A percentile compares a stretch with the other conserved stretches of the same genome.
These are phyloP conservation scores for Sisor rabdophorus DNA, from an alignment of 2,113 vertebrate genomes.

Conservation along the genomic window DNA sequence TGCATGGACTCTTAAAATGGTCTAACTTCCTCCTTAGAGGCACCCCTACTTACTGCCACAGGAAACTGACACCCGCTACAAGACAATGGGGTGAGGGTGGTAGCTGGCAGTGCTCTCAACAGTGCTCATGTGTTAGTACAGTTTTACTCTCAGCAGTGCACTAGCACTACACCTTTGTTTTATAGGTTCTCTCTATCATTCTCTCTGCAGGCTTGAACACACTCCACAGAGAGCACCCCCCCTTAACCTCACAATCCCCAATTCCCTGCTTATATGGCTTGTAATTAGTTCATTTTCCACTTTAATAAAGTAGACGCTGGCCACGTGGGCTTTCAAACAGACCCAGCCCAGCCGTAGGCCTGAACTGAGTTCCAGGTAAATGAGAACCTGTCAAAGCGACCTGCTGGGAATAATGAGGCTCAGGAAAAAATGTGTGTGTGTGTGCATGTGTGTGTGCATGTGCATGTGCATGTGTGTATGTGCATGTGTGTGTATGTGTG, in stretches of 20 bases:
- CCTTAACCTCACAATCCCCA: conserved; percentile 27
- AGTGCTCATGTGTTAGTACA: conserved; percentile 48
- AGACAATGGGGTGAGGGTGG: conserved; percentile 39
- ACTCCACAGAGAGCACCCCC: conserved; percentile 18
- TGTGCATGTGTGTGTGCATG: not conserved
- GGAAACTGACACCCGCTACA: not conserved
- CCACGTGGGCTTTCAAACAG: conserved; percentile 40
- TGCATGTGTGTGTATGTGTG: not conserved
- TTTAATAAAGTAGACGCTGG: conserved; percentile 56
- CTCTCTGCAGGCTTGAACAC: conserved; percentile 36
- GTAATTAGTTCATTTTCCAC: conserved; percentile 56
- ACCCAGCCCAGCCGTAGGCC: conserved; percentile 28
- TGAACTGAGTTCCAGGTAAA: conserved; percentile 51
- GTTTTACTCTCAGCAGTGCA: conserved; percentile 40
- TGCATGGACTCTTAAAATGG: too few species aligned
- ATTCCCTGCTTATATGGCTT: conserved; percentile 38
- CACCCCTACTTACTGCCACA: not conserved
- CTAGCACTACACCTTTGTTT: conserved; percentile 49
- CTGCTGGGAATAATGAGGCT: conserved; percentile 31
- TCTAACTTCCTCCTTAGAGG: not conserved
- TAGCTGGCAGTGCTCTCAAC: conserved; percentile 27
- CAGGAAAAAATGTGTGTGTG: conserved; percentile 15
- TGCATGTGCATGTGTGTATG: not conserved
- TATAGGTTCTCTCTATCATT: conserved; percentile 24
- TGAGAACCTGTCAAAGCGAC: conserved; percentile 41